A percentile compares a stretch with the other conserved stretches of the same genome.
These are phyloP conservation scores for Psix sp. DNA, from an alignment of 1,140 invertebrate species.

Conservation along the genomic window DNA sequence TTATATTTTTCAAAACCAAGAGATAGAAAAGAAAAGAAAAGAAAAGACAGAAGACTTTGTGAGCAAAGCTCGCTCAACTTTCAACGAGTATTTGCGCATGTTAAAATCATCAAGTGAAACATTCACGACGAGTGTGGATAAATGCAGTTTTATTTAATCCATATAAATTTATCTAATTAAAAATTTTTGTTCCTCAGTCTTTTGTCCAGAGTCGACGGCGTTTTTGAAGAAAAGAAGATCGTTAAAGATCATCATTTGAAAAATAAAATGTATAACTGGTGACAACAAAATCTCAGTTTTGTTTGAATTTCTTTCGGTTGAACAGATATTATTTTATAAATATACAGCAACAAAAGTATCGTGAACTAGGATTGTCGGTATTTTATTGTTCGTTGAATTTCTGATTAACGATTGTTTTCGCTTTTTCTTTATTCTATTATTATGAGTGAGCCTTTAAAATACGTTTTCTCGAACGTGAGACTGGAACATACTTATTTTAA, in stretches of 20 bases:
- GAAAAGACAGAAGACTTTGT: background rate
- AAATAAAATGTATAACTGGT: constrained; percentile 16
- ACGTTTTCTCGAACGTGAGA: background rate
- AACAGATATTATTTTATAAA: constrained; percentile 30
- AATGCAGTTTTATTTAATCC: constrained; percentile 18
- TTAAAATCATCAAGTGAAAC: constrained; percentile 13
- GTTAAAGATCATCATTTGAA: constrained; percentile 33
- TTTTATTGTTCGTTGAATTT: constrained; percentile 21
- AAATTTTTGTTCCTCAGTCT: constrained; percentile 15
- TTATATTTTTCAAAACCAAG: background rate
- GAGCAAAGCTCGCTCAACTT: background rate
- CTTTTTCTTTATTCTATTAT: constrained; percentile 10
- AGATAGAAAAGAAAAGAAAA: background rate
- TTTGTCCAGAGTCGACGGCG: constrained; percentile 12
- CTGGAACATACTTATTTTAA: constrained; percentile 1
- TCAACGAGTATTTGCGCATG: background rate
- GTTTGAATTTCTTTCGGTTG: constrained; percentile 25
- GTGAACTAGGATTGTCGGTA: constrained; percentile 12
- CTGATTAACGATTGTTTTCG: constrained; percentile 25
- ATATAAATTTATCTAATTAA: constrained; percentile 29
- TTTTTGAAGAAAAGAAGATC: constrained; percentile 16
- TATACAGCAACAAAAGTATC: constrained; percentile 19
- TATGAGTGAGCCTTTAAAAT: constrained; percentile 4
- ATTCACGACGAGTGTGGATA: constrained; percentile 17
- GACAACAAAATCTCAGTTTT: constrained; percentile 21